Base-by-base conservation (phyloP, 1,140 invertebrate genomes). In the Ips nitidus region DNA sequence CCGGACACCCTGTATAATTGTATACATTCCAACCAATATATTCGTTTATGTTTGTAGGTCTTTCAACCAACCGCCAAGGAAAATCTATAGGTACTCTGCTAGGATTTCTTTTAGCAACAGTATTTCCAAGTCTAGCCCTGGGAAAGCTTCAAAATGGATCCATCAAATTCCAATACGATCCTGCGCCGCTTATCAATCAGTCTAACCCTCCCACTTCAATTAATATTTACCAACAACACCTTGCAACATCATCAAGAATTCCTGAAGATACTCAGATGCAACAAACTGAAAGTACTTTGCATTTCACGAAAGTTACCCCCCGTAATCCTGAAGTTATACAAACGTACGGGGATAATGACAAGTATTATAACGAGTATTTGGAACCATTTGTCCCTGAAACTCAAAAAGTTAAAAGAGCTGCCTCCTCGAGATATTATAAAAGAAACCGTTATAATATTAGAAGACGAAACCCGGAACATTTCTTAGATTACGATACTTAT, bases 91-190 rank as follows among this genome's bases (percentile, higher is more conserved):
- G 67, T 39, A 57, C 67, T 1, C 4, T 69, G 36, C 52, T 69
- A 39, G 59, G 67, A 5, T 64, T 69, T 42, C 40, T 69, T 41
- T 42, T 69, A 42, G 67, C 67, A 40, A 69, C 47, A 39, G 7
- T 69, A 41, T 69, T 69, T 52, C 61, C 67, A 2, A 69, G 43
- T 38, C 22, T 64, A 41, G 67, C 61, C 2, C 39, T 69, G 38
- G 67, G 56, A 37, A 53, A 39, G 39, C 40, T 64, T 41, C 66
- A 59, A 42, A 55, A 59, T 8, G 67, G 67, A 37, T 63, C 59
- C 4, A 69, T 69, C 40, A 62, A 58, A 64, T 62, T 69, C 3
- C 59, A 69, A 39, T 69, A 69, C 52, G 67, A 69, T 58, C 67
- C 67, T 47, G 1, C 40, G 2, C 8, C 57, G 7, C 22, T 41